Base-by-base conservation (phyloP, 2,797 vertebrate species). In the Oreortyx pictus region DNA sequence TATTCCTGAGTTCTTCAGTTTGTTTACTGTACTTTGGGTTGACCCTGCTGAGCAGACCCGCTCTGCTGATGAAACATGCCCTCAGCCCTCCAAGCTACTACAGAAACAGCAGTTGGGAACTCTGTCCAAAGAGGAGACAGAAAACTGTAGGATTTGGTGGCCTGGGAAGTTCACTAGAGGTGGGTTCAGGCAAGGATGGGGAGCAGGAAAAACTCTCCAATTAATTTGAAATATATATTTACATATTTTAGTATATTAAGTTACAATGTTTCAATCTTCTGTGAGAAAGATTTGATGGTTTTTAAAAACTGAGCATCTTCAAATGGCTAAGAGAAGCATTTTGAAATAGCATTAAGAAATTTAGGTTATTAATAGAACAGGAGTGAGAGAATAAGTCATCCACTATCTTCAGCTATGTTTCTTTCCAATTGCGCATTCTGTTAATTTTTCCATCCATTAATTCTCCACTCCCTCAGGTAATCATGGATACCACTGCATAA, bases 31-130 rank as follows among this genome's bases (percentile, higher is more conserved):
- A 56, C 33, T 78, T 44, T 37, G 17, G 41, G 27, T 19, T 57
- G 27, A 24, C n/a, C 8, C 13, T 0, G 44, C 22, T 0, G 0
- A 46, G 25, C 18, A 31, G 14, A 27, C 8, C 13, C 17, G 2
- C 22, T 73, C 25, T 76, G 56, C 35, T 43, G 19, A 60, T 3
- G 1, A 81, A 64, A 24, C 5, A 8, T 9, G 41, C 6, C 37
- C 46, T 5, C 2, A 70, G 39, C 47, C 70, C 78, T 50, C n/a
- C 0, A 1, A 87, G 19, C 7, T 19, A 49, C 57, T 8, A 31
- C 6, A 62, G 66, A 81, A 56, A 39, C 11, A 71, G 39, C 47
- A 78, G 49, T n/a, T 62, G 33, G 29, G 20, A 82, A 14, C 35
- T 46, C 60, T 50, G 43, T 25, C 52, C 16, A 31, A 0, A 0